These are phyloP conservation scores for Lordiphosa stackelbergi DNA, from an alignment of 1,140 invertebrate genomes.

Conservation along the genomic window DNA sequence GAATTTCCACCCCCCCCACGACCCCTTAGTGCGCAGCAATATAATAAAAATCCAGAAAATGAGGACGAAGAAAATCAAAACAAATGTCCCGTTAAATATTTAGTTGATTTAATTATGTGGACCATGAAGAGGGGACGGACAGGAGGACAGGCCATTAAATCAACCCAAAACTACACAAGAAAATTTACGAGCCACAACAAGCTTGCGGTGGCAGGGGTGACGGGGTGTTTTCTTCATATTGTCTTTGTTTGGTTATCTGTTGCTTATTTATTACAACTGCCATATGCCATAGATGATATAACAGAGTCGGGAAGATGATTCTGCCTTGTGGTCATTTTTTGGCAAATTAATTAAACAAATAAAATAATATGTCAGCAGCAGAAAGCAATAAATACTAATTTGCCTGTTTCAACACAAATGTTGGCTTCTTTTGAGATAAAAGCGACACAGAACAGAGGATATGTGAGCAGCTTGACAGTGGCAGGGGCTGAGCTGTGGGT, in stretches of 20 bases:
- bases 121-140: neutral
- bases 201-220: constrained; percentile 11
- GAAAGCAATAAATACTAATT: constrained; percentile 73
- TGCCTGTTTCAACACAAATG: constrained; percentile 75
- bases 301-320: constrained; percentile 28
- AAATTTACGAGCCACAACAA: constrained; percentile 56
- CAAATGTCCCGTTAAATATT: constrained; percentile 74
- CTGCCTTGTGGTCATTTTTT: constrained; percentile 62
- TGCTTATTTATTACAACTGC: constrained; percentile 70
- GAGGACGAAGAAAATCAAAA: constrained; percentile 36
- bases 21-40: constrained; percentile 63
- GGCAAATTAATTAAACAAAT: constrained; percentile 75
- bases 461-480: neutral
- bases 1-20: constrained; percentile 8
- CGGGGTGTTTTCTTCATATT: constrained; percentile 33
- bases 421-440: constrained; percentile 59
- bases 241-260: constrained; percentile 60
- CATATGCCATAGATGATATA: constrained; percentile 64
- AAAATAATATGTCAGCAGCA: constrained; percentile 71
- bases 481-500: neutral
- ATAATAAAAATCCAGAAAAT: constrained; percentile 65
- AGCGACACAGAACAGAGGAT: constrained; percentile 11
- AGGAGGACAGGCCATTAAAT: constrained; percentile 53
- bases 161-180: constrained; percentile 58
- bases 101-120: constrained; percentile 74